Percentiles rank a stretch among this genome's conserved stretches.
Conservation (phyloP, 2,113 vertebrate species). For the Heterotis niloticus region DNA sequence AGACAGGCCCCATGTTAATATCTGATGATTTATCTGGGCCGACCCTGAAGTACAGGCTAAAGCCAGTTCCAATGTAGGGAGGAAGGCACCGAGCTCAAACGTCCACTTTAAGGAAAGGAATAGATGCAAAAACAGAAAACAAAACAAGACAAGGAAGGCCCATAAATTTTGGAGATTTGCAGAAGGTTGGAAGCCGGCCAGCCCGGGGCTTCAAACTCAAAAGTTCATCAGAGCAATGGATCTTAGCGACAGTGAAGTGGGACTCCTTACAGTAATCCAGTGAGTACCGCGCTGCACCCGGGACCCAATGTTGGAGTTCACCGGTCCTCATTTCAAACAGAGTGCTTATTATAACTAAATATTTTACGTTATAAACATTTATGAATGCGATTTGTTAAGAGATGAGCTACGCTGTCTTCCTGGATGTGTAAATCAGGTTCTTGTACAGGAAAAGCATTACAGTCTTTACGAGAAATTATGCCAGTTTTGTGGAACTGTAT, state of each 20-base stretch:
- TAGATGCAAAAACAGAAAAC: slow-evolving; percentile 27
- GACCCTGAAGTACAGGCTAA: not conserved
- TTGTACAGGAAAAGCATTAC: too few species aligned
- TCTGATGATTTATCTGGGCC: slow-evolving; percentile 41
- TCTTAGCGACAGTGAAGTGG: slow-evolving; percentile 60
- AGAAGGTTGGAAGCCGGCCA: slow-evolving; percentile 13
- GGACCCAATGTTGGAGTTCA: too few species aligned
- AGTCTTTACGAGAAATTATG: too few species aligned
- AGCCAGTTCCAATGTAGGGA: slow-evolving; percentile 8
- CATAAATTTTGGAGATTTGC: not conserved
- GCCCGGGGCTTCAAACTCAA: slow-evolving; percentile 26
- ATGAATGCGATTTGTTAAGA: not conserved
- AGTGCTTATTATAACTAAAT: not conserved
- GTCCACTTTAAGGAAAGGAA: slow-evolving; percentile 15
- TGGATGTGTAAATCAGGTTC: too few species aligned
- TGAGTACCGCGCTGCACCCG: slow-evolving; percentile 58
- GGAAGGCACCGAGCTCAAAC: slow-evolving; percentile 25
- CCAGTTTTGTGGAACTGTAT: too few species aligned
- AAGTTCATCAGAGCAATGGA: slow-evolving; percentile 62
- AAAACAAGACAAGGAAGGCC: slow-evolving; percentile 14
- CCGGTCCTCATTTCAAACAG: not conserved
- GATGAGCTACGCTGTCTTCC: too few species aligned
- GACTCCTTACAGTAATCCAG: slow-evolving; percentile 80
- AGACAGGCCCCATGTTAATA: slow-evolving; percentile 42
- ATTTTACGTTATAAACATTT: too few species aligned